These are phyloP conservation scores for Ceyx cyanopectus DNA, from an alignment of 2,113 vertebrate genomes.

Conservation along the genomic window DNA sequence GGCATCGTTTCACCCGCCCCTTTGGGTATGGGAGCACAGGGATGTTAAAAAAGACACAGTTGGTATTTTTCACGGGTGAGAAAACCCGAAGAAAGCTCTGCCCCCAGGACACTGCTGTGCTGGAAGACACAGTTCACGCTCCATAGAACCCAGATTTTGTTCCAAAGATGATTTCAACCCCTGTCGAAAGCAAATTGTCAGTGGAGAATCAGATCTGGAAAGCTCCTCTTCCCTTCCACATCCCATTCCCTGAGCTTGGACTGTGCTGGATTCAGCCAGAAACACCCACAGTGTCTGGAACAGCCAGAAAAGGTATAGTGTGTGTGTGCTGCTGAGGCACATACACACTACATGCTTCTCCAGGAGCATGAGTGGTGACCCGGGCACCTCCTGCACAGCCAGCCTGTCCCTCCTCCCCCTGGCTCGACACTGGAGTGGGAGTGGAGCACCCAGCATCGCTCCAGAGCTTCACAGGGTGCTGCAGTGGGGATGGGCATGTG, in stretches of 20 bases:
- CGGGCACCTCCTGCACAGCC: not conserved
- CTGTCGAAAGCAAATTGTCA: constrained; percentile 8
- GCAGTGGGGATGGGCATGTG: not conserved
- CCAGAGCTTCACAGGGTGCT: not conserved
- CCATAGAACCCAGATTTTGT: not conserved
- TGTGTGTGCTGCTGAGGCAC: not conserved
- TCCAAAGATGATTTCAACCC: constrained; percentile 47
- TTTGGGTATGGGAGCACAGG: rapidly evolving
- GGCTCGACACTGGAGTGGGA: not conserved
- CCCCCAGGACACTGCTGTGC: not conserved
- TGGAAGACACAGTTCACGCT: not conserved
- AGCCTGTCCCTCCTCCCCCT: not conserved
- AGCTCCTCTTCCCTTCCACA: not conserved
- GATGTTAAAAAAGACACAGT: not conserved
- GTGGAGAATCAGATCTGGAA: constrained; percentile 15
- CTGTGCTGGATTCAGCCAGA: not conserved
- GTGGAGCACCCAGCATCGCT: not conserved
- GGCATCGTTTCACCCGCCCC: not conserved
- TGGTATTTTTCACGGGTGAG: not conserved
- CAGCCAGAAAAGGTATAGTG: not conserved
- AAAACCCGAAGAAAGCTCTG: not conserved
- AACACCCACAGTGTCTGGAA: not conserved
- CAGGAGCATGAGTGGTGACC: not conserved
- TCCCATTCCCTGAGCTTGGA: not conserved
- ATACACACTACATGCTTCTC: not conserved